These are phyloP conservation scores for Arion vulgaris DNA, from an alignment of 1,140 invertebrate genomes.

Conservation along the genomic window DNA sequence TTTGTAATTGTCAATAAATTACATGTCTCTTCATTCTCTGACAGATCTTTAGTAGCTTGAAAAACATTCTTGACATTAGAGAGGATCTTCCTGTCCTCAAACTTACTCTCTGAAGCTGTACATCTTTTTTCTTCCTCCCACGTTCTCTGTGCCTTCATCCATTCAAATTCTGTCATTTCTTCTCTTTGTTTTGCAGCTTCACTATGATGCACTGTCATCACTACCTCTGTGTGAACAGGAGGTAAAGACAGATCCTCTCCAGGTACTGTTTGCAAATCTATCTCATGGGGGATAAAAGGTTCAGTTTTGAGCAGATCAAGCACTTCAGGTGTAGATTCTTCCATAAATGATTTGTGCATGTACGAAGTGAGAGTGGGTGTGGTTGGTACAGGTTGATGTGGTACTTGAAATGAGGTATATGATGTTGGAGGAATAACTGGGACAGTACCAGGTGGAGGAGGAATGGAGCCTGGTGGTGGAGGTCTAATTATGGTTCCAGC, in stretches of 20 bases:
- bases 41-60: constrained; percentile 38
- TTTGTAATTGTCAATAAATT: constrained; percentile 27
- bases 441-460: constrained; percentile 40
- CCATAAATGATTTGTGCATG: constrained; percentile 18
- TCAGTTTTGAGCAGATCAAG: constrained; percentile 29
- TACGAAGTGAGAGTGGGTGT: constrained; percentile 29
- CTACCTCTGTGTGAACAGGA: constrained; percentile 32
- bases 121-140: constrained; percentile 13
- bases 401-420: not conserved
- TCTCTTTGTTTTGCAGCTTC: constrained; percentile 22
- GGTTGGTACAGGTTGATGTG: not conserved
- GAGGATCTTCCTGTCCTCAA: constrained; percentile 37
- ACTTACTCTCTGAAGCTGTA: constrained; percentile 34
- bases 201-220: constrained; percentile 30
- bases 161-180: constrained; percentile 23
- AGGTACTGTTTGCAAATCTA: not conserved
- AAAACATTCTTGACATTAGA: constrained; percentile 42
- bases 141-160: constrained; percentile 30
- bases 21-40: constrained; percentile 32
- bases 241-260: constrained; percentile 14
- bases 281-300: constrained; percentile 23
- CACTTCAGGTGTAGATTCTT: constrained; percentile 20
- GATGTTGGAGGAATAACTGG: constrained; percentile 6
- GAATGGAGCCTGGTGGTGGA: constrained; percentile 12
- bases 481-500: constrained; percentile 16